Conservation (phyloP, 1,140 invertebrate species). For the Pseudachorutes palmiensis region DNA sequence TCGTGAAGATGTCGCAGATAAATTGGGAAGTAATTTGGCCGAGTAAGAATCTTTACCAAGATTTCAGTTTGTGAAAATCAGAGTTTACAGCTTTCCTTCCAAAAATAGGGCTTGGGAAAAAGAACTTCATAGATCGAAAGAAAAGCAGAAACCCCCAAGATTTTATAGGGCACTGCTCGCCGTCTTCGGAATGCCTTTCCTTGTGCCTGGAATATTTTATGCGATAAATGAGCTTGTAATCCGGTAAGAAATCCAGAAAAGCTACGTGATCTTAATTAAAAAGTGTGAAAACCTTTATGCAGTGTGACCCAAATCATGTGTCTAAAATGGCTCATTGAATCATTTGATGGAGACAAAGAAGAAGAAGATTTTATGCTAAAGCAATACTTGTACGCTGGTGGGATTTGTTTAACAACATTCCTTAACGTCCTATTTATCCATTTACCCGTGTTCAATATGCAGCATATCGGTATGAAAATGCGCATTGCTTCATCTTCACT, state of each 20-base stretch:
- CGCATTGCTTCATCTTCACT: slow-evolving; percentile 66
- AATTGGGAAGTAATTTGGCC: slow-evolving; percentile 17
- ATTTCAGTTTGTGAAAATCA: no score
- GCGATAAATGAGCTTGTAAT: slow-evolving; percentile 21
- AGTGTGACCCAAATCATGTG: slow-evolving; percentile 31
- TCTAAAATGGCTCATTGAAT: slow-evolving; percentile 27
- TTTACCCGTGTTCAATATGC: slow-evolving; percentile 25
- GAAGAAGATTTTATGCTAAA: not conserved
- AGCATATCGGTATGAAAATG: slow-evolving; percentile 67
- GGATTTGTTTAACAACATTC: slow-evolving; percentile 26
- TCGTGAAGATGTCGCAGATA: slow-evolving; percentile 22
- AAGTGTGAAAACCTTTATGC: slow-evolving; percentile 10
- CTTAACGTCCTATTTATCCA: slow-evolving; percentile 27
- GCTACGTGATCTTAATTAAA: not conserved
- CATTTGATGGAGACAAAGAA: slow-evolving; percentile 17
- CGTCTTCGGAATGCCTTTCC: slow-evolving; percentile 45
- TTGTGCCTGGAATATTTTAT: slow-evolving; percentile 22
- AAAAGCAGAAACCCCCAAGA: slow-evolving; percentile 41
- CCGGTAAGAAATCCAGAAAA: no score
- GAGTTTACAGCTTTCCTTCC: slow-evolving; percentile 21
- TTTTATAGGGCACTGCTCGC: slow-evolving; percentile 44
- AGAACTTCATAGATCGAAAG: slow-evolving; percentile 44
- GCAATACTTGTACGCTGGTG: slow-evolving; percentile 28
- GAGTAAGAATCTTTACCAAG: slow-evolving; percentile 5
- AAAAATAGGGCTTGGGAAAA: slow-evolving; percentile 45